Evolutionary conservation across 2,888 invertebrate species (phyloP).

Genomic region (Drosophila stalkeri): DNA sequence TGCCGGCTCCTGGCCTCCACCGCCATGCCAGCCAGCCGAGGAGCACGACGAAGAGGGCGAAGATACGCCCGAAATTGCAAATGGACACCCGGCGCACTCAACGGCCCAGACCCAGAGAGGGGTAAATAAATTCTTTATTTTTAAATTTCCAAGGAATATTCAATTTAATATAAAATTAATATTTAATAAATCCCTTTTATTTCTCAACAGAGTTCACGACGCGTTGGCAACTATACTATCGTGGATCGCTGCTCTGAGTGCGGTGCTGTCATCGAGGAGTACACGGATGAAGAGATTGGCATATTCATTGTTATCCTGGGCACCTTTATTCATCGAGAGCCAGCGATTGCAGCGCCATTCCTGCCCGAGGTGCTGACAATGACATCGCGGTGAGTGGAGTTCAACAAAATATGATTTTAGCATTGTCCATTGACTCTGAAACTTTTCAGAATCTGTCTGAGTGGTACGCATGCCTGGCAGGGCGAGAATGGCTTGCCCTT

Average conservation of each 20-base stretch:
- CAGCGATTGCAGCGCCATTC: slow-evolving; percentile 96
- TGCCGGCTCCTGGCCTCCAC: slow-evolving; percentile 87
- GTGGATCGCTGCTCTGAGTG: slow-evolving; percentile 93
- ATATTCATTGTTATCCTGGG: slow-evolving; percentile 96
- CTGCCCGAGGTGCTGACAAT: slow-evolving; percentile 95
- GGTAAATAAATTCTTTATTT: slow-evolving; percentile 82
- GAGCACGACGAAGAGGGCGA: slow-evolving; percentile 81
- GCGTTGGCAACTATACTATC: slow-evolving; percentile 90
- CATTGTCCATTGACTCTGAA: neutral
- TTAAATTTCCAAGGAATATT: neutral
- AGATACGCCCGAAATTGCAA: slow-evolving; percentile 63
- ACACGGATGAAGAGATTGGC: slow-evolving; percentile 98
- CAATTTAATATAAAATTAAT: too few species aligned
- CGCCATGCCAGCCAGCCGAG: slow-evolving; percentile 80
- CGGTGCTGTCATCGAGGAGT: slow-evolving; percentile 94
- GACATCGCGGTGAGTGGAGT: slow-evolving; percentile 90
- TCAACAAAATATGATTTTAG: too few species aligned
- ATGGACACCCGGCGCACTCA: slow-evolving; percentile 66
- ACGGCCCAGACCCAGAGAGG: slow-evolving; percentile 53
- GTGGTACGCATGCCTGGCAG: slow-evolving; percentile 95
- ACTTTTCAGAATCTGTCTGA: slow-evolving; percentile 83
- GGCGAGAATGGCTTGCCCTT: slow-evolving; percentile 94
- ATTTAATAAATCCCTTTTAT: neutral
- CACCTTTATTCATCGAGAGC: slow-evolving; percentile 98
- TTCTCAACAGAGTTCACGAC: slow-evolving; percentile 86